Percentiles rank a stretch among this genome's conserved stretches.
These are phyloP conservation scores for Gymnoscelis rufifasciata DNA, from an alignment of 2,888 invertebrate species.

Conservation along the genomic window DNA sequence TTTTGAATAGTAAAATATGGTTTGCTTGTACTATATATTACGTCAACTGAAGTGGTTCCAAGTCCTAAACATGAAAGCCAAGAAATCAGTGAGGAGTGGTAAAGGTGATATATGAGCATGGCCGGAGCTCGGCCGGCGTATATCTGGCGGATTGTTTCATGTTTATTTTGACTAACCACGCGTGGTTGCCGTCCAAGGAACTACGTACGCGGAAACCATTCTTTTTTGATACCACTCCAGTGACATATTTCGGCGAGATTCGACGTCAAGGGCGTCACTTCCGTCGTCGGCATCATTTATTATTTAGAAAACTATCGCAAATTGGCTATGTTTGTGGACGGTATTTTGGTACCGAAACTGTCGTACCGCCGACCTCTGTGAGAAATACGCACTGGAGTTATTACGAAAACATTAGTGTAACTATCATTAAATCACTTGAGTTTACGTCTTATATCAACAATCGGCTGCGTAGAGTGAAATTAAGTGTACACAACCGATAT, in stretches of 20 bases:
- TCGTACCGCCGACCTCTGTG: conserved; percentile 41
- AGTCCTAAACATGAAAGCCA: conserved; percentile 33
- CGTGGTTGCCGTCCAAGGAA: conserved; percentile 36
- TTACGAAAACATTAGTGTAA: conserved; percentile 43
- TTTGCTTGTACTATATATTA: conserved; percentile 38
- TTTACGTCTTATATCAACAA: conserved; percentile 59
- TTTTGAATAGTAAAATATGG: conserved; percentile 36
- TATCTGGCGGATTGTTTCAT: conserved; percentile 39
- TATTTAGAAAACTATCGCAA: conserved; percentile 62
- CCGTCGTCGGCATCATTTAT: conserved; percentile 57
- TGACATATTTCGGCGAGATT: conserved; percentile 46
- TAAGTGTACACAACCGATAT: conserved; percentile 35
- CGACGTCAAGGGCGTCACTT: conserved; percentile 58
- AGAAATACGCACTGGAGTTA: conserved; percentile 52
- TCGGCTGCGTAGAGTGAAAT: conserved; percentile 59
- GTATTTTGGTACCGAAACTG: conserved; percentile 67
- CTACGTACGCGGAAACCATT: conserved; percentile 43
- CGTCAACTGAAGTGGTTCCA: conserved; percentile 35
- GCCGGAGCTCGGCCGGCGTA: conserved; percentile 27
- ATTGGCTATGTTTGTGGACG: conserved; percentile 47
- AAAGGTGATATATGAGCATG: conserved; percentile 27
- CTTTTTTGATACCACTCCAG: conserved; percentile 45
- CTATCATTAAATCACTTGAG: conserved; percentile 56
- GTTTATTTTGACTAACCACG: conserved; percentile 51
- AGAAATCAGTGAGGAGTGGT: conserved; percentile 28